phyloP scores from a whole-genome alignment of 2,888 invertebrate genomes.

The Drosophila limbata region DNA sequence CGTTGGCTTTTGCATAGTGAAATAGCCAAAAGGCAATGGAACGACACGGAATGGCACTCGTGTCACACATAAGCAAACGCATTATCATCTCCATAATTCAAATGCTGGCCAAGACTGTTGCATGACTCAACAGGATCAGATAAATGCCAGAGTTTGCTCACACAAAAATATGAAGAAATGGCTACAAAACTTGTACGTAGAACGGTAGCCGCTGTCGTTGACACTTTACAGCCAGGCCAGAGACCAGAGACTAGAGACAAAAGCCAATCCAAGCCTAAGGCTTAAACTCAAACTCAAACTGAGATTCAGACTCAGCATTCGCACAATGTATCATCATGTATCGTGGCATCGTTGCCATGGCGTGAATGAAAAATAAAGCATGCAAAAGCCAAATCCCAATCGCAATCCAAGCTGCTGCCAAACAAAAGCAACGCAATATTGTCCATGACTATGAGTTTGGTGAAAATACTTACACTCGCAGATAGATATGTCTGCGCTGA shows the following conservation, averaged over 20 bases:
- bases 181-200: constrained; percentile 62
- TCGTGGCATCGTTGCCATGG: constrained; percentile 59
- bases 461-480: constrained; percentile 60
- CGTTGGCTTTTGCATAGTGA: constrained; percentile 1
- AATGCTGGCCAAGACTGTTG: constrained; percentile 68
- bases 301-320: constrained; percentile 8
- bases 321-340: constrained; percentile 67
- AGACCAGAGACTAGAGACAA: constrained; percentile 14
- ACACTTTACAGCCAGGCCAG: constrained; percentile 67
- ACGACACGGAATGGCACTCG: constrained; percentile 51
- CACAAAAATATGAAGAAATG: constrained; percentile 75
- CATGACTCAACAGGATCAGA: constrained; percentile 79
- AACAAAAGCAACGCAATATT: constrained; percentile 78
- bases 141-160: constrained; percentile 62
- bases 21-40: constrained; percentile 24
- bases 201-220: constrained; percentile 77
- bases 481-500: constrained; percentile 54
- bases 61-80: constrained; percentile 74
- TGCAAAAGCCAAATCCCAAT: constrained; percentile 41
- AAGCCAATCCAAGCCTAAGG: constrained; percentile 31
- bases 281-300: constrained; percentile 11
- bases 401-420: constrained; percentile 47
- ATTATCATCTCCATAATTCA: constrained; percentile 82
- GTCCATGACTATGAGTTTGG: constrained; percentile 54
- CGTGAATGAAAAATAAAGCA: constrained; percentile 67